Evolutionary conservation across 2,888 invertebrate genomes (phyloP), one percentile per base, ranked within the genome.

Genomic region (Drosophila neotestacea): DNA sequence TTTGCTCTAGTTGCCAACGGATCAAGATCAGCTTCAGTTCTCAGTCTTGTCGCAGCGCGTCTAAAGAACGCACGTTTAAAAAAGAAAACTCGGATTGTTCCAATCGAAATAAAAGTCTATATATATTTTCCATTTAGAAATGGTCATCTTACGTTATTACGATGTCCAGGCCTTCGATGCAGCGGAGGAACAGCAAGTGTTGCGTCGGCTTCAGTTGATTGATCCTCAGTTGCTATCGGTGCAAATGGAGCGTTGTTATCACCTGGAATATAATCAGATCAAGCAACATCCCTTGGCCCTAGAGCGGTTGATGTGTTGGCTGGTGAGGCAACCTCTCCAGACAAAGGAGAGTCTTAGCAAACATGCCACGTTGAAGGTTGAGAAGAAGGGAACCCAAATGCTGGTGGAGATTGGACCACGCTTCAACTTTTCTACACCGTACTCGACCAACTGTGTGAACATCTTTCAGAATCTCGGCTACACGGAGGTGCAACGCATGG

Each of bases 371-470:
- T 70, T 90, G 4, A 51, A 68, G 4, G 86, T 90, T 39, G 92
- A 93, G 27, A 54, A 93, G 70, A 91, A 93, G 27, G 59, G 68
- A 1, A 27, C 10, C 0, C 61, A 83, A 32, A 74, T 94, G 10
- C 77, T 97, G 6, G 94, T 98, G 84, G 98, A 98, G 94, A 96
- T 98, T 91, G 98, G 98, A 30, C 98, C 98, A 38, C 95, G 98
- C 81, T 95, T 98, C 83, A 98, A 98, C 93, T 98, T 98, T 92
- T 98, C 98, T 13, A 99, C 99, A 41, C 96, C 99, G 0, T 97
- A 97, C 91, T 98, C 98, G 0, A 98, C 98, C 79, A 99, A 99
- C 93, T 97, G 98, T 32, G 97, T 99, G 1, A 98, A 98, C 58
- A 98, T 99, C 81, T 98, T 98, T 91, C 95, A 95, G 76, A 96